A percentile compares a stretch with the other conserved stretches of the same genome.
Conservation (phyloP, 2,888 invertebrate genomes). For the Microplitis manilae region DNA sequence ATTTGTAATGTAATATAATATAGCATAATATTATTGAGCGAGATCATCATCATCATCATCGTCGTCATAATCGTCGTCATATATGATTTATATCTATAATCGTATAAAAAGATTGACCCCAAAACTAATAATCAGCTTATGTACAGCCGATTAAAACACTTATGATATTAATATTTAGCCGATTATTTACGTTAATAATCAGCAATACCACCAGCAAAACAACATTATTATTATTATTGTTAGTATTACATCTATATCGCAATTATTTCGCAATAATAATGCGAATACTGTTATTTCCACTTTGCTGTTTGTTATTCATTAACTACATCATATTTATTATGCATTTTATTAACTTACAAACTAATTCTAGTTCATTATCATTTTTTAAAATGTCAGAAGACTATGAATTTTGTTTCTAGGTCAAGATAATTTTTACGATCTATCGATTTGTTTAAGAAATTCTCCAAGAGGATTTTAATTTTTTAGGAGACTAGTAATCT, state of each 20-base stretch:
- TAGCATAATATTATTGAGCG: background rate
- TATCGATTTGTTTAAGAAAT: too few relatives aligned
- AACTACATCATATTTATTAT: background rate
- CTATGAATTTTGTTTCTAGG: too few relatives aligned
- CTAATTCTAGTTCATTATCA: too few relatives aligned
- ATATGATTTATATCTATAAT: constrained; percentile 11
- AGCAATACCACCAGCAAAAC: background rate
- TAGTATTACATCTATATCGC: background rate
- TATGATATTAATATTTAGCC: constrained; percentile 23
- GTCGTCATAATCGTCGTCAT: background rate
- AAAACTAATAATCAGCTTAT: constrained; percentile 8
- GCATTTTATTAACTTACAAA: too few relatives aligned
- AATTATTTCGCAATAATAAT: background rate
- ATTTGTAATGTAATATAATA: background rate
- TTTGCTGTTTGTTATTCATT: background rate
- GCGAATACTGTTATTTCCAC: background rate
- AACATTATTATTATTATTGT: constrained; percentile 5
- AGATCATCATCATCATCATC: background rate
- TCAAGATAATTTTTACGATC: too few relatives aligned
- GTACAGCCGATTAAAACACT: constrained; percentile 17
- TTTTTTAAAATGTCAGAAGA: too few relatives aligned
- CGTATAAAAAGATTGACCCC: background rate
- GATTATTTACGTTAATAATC: background rate
- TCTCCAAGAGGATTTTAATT: too few relatives aligned
- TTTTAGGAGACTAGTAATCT: too few relatives aligned